Evolutionary conservation across 2,888 invertebrate genomes (phyloP).

Genomic region (Opisthograptis luteolata): DNA sequence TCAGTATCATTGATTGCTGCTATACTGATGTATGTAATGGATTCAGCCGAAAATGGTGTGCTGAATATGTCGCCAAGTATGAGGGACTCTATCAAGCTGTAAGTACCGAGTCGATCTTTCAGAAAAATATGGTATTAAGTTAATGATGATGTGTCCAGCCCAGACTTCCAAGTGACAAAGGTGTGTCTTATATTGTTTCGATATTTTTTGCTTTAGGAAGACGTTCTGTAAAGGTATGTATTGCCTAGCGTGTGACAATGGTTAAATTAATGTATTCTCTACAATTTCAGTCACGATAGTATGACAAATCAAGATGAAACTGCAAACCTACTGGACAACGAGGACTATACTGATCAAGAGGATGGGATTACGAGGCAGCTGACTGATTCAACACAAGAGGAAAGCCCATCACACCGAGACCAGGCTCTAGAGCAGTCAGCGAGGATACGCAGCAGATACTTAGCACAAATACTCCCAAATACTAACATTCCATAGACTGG

Average conservation of each 20-base stretch:
- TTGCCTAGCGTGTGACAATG: not conserved
- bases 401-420: constrained; percentile 47
- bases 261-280: not conserved
- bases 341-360: constrained; percentile 67
- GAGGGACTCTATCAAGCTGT: constrained; percentile 77
- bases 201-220: too few species aligned
- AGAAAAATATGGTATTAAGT: too few species aligned
- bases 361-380: constrained; percentile 55
- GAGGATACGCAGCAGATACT: constrained; percentile 77
- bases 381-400: constrained; percentile 43
- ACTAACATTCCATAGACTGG: constrained; percentile 66
- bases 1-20: constrained; percentile 90
- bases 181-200: too few species aligned
- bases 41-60: constrained; percentile 87
- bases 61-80: constrained; percentile 89
- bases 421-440: constrained; percentile 65
- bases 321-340: constrained; percentile 67
- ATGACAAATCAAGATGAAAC: constrained; percentile 60
- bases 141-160: too few species aligned
- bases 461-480: constrained; percentile 75
- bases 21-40: constrained; percentile 89
- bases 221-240: too few species aligned
- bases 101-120: too few species aligned
- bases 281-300: constrained; percentile 41
- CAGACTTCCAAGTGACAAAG: too few species aligned